Percentiles rank a stretch among this genome's conserved stretches.
Conservation (phyloP, 1,140 invertebrate species). For the Pogonomyrmex barbatus region DNA sequence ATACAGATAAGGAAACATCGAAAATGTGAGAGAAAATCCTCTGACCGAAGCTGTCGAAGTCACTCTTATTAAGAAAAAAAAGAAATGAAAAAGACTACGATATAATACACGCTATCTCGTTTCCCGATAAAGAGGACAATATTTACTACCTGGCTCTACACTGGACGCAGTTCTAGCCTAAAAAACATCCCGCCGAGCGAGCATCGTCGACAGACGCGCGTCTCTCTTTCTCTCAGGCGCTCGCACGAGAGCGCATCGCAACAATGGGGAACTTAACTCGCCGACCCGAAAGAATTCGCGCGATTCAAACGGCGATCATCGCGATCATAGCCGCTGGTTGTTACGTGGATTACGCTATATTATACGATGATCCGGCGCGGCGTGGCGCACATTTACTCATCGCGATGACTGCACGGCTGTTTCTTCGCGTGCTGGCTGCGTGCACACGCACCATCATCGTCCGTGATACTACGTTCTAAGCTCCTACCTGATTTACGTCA, state of each 20-base stretch:
- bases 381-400: slow-evolving; percentile 20
- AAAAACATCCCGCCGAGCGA: background rate
- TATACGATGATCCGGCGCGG: background rate
- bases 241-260: background rate
- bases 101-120: background rate
- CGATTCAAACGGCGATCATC: background rate
- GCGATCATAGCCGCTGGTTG: background rate
- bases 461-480: too few species aligned
- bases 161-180: slow-evolving; percentile 21
- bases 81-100: background rate
- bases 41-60: background rate
- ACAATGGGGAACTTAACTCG: background rate
- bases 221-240: background rate
- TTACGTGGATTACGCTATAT: background rate
- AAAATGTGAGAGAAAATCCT: background rate
- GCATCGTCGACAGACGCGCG: background rate
- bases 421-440: too few species aligned
- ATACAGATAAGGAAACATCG: background rate
- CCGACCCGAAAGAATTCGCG: background rate
- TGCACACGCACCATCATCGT: too few species aligned
- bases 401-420: slow-evolving; percentile 14
- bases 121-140: background rate
- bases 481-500: too few species aligned
- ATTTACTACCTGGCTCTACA: background rate
- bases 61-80: background rate